Percentiles rank a stretch among this genome's conserved stretches.
These are phyloP conservation scores for Paedocypris micromegethes DNA, from an alignment of 2,797 vertebrate species.

Conservation along the genomic window DNA sequence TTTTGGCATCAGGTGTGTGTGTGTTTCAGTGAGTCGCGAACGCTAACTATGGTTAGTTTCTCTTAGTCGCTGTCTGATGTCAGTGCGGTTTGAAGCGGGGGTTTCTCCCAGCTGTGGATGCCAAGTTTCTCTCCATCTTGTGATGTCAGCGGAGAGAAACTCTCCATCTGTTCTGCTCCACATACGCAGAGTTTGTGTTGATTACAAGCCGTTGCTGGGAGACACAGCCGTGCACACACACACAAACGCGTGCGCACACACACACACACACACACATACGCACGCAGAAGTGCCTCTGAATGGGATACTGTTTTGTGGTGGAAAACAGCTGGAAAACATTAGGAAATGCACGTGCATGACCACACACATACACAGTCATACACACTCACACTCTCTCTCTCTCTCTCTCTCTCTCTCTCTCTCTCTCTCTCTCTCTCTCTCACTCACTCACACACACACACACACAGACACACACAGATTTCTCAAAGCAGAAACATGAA, in stretches of 20 bases:
- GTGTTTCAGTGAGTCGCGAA: too few relatives aligned
- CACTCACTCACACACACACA: too few relatives aligned
- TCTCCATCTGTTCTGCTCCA: slow-evolving; percentile 51
- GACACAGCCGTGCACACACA: slow-evolving; percentile 47
- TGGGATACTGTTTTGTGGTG: slow-evolving; percentile 76
- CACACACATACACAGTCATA: slow-evolving; percentile 38
- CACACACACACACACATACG: slow-evolving; percentile 45
- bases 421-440: not conserved
- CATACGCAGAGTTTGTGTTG: slow-evolving; percentile 71
- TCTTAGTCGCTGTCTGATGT: too few relatives aligned
- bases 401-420: not conserved
- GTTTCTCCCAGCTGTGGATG: slow-evolving; percentile 3
- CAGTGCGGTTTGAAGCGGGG: too few relatives aligned
- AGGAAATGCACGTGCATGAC: slow-evolving; percentile 53
- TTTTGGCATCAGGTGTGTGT: too few relatives aligned
- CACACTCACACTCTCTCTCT: not conserved
- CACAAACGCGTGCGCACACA: slow-evolving; percentile 53
- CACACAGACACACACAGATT: too few relatives aligned
- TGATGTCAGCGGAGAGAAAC: not conserved
- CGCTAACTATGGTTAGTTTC: too few relatives aligned
- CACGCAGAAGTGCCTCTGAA: slow-evolving; percentile 65
- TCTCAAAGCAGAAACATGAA: too few relatives aligned
- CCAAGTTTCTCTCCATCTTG: slow-evolving; percentile 32
- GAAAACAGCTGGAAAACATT: slow-evolving; percentile 79
- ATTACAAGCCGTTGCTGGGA: slow-evolving; percentile 70